Conservation (phyloP, 2,888 invertebrate genomes). For the Pyrrhia umbra region DNA sequence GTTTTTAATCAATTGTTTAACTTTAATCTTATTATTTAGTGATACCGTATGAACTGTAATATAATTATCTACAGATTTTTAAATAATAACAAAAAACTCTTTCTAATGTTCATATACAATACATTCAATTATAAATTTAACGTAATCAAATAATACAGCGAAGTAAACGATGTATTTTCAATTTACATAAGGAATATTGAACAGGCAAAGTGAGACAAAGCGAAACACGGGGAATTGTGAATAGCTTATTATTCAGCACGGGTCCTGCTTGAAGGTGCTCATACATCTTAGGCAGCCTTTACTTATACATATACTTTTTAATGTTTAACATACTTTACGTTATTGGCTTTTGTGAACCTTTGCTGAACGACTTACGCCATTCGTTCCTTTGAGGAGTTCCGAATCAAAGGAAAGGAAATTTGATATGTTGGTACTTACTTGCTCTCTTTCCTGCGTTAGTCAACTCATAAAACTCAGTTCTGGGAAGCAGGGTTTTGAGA, state of each 20-base stretch:
- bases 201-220: slow-evolving; percentile 43
- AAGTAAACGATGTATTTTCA: slow-evolving; percentile 23
- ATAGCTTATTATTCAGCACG: slow-evolving; percentile 50
- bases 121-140: slow-evolving; percentile 5
- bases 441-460: slow-evolving; percentile 22
- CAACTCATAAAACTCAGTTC: slow-evolving; percentile 42
- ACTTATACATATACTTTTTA: slow-evolving; percentile 37
- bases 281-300: slow-evolving; percentile 39
- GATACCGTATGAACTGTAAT: too few species aligned
- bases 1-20: too few species aligned
- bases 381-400: slow-evolving; percentile 18
- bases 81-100: too few species aligned
- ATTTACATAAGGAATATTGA: slow-evolving; percentile 33
- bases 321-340: slow-evolving; percentile 36
- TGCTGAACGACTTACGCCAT: slow-evolving; percentile 14
- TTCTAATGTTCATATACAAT: neutral
- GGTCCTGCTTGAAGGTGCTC: slow-evolving; percentile 49
- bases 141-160: slow-evolving; percentile 28
- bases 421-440: slow-evolving; percentile 25
- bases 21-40: too few species aligned
- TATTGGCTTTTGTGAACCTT: slow-evolving; percentile 48
- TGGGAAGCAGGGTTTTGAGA: slow-evolving; percentile 13
- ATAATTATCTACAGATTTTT: too few species aligned
- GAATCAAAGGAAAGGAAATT: slow-evolving; percentile 34
- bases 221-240: slow-evolving; percentile 33